These are phyloP conservation scores for Ceyx melanurus DNA, from an alignment of 2,113 vertebrate genomes.

Conservation along the genomic window DNA sequence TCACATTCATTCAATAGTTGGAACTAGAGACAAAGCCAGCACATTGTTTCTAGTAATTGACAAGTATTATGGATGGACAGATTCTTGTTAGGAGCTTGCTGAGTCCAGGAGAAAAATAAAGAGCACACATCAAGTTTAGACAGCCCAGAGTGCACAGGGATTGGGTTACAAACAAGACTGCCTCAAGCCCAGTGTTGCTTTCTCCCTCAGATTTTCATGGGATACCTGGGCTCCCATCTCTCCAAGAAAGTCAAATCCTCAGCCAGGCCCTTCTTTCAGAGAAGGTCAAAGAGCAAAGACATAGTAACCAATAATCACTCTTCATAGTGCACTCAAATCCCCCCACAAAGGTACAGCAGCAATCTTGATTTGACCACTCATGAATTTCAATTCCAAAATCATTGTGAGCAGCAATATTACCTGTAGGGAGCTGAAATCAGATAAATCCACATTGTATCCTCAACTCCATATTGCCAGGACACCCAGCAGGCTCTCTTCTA, in stretches of 20 bases:
- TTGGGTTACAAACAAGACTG: neutral
- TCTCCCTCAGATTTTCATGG: neutral
- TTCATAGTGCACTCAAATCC: neutral
- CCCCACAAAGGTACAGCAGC: neutral
- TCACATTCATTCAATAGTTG: neutral
- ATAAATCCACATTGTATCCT: neutral
- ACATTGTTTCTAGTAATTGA: neutral
- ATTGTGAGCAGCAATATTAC: neutral
- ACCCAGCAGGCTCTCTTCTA: neutral
- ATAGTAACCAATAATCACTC: rapidly evolving
- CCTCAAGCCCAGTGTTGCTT: neutral
- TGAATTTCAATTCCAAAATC: neutral
- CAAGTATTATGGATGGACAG: no score
- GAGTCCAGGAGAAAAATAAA: neutral
- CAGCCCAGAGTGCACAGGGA: neutral
- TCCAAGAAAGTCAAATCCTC: neutral
- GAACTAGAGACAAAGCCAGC: neutral
- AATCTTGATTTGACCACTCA: neutral
- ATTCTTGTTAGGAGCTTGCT: neutral
- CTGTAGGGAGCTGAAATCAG: neutral
- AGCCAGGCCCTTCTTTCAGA: neutral
- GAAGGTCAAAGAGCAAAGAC: neutral
- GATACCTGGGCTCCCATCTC: neutral
- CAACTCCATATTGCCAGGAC: rapidly evolving
- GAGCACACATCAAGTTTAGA: rapidly evolving